Conservation (phyloP, 35 echinoderm and acorn worm genomes). For the Holothuria glaberrima region DNA sequence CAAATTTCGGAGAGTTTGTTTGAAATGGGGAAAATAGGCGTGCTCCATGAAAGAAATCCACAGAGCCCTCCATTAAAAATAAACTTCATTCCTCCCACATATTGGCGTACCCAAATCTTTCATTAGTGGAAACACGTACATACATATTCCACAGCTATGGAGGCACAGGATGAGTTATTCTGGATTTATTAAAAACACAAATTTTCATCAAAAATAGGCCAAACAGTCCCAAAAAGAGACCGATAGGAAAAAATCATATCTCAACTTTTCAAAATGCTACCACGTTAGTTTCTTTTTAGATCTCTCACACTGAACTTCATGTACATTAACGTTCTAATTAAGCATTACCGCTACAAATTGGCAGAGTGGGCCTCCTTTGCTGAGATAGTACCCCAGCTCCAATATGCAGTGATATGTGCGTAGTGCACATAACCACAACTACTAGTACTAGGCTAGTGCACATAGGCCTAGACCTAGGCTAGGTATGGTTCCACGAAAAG, state of each 20-base stretch:
- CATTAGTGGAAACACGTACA: conserved; percentile 2
- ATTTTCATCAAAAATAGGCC: too few relatives aligned
- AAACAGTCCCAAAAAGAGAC: background rate
- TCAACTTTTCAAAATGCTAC: too few relatives aligned
- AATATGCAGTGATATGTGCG: conserved; percentile 16
- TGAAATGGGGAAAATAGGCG: background rate
- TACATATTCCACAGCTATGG: background rate
- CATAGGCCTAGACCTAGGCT: background rate
- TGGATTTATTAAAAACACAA: too few relatives aligned
- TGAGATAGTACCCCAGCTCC: background rate
- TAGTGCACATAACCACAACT: background rate
- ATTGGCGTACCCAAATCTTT: background rate
- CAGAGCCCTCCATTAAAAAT: conserved; percentile 16
- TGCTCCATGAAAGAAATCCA: conserved; percentile 9
- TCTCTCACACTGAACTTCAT: background rate
- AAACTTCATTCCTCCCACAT: background rate
- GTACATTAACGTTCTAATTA: background rate
- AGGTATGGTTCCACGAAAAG: background rate
- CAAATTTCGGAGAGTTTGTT: background rate
- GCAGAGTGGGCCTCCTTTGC: conserved; percentile 13
- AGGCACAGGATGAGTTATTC: background rate
- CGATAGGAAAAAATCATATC: too few relatives aligned
- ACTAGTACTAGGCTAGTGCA: background rate
- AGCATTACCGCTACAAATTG: background rate
- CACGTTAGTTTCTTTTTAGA: background rate